These are phyloP conservation scores for Myxocyprinus asiaticus DNA, from an alignment of 2,113 vertebrate genomes.

Conservation along the genomic window DNA sequence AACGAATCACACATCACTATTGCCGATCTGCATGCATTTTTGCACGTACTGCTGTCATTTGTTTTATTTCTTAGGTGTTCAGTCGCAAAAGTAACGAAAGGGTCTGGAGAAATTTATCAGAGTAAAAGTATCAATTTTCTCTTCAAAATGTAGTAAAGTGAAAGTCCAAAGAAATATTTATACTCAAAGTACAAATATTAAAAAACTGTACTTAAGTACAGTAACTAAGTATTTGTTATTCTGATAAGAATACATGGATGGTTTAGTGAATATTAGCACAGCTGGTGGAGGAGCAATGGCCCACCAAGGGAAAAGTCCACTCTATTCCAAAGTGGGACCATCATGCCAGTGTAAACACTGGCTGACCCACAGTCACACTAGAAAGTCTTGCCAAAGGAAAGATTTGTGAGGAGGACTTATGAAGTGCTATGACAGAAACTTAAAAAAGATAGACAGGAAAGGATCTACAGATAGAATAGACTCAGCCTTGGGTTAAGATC, in stretches of 20 bases:
- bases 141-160: no score
- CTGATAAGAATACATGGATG: slow-evolving; percentile 73
- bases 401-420: background rate
- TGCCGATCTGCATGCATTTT: no score
- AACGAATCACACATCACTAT: no score
- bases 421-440: background rate
- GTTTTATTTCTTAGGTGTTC: no score
- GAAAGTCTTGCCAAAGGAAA: slow-evolving; percentile 31
- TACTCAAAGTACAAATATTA: no score
- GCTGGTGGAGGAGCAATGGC: slow-evolving; percentile 71
- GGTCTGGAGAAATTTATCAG: no score
- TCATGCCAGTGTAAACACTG: slow-evolving; percentile 31
- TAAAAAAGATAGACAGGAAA: background rate
- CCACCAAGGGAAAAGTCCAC: slow-evolving; percentile 56
- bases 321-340: slow-evolving; percentile 56
- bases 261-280: slow-evolving; percentile 82
- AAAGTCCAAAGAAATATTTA: no score
- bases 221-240: no score
- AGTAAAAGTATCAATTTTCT: no score
- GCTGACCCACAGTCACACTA: slow-evolving; percentile 16
- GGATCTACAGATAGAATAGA: slow-evolving; percentile 3
- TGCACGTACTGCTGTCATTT: no score
- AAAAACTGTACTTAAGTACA: no score
- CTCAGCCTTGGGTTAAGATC: slow-evolving; percentile 22
- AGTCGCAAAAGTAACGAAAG: no score